Evolutionary conservation across 1,140 invertebrate species (phyloP), one percentile per base, ranked within the genome.

Genomic region (Penaeus japonicus): DNA sequence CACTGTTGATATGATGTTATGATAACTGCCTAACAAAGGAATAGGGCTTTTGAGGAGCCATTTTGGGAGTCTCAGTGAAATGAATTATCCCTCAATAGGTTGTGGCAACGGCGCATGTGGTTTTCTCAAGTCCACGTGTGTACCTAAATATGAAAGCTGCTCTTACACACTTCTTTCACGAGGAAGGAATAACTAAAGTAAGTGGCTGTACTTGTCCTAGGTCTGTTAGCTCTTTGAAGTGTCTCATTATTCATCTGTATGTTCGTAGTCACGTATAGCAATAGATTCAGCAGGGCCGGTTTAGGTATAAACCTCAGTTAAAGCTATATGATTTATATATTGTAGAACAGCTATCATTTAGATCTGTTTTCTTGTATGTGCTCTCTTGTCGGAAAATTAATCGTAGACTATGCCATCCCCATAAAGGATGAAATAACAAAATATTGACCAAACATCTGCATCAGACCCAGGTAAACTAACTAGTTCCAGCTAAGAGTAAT

Each of bases 181-280:
- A 95, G 84, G 95, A 96, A 92, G 96, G 96, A 4, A 96, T 97
- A 57, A 95, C 95, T 3, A 94, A 95, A 90, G 95, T 96, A 3
- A 96, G 96, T 2, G 95, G 96, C 91, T 82, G 30, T 15, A 30
- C 18, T 12, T 55, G 12, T 22, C 53, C 4, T 18, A 5, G 24
- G 27, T 55, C 12, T 1, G 24, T 53, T 54, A n/a, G 54, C 32
- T 53, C 78, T 55, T 54, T 53, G 47, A 24, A 2, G 20, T 7
- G 39, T 15, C 35, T 53, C 10, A 24, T 0, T 2, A 15, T 24
- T 10, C 70, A 5, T 30, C 70, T 30, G 20, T 4, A 65, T 4
- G n/a, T 22, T 65, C n/a, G 62, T 65, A 27, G 0, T 47, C 47
- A 47, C 0, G 47, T 15, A 47, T 47, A 47, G 47, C 15, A 7